Evolutionary conservation across 2,113 vertebrate genomes (phyloP).

Genomic region (Myanophis thanlyinensis): DNA sequence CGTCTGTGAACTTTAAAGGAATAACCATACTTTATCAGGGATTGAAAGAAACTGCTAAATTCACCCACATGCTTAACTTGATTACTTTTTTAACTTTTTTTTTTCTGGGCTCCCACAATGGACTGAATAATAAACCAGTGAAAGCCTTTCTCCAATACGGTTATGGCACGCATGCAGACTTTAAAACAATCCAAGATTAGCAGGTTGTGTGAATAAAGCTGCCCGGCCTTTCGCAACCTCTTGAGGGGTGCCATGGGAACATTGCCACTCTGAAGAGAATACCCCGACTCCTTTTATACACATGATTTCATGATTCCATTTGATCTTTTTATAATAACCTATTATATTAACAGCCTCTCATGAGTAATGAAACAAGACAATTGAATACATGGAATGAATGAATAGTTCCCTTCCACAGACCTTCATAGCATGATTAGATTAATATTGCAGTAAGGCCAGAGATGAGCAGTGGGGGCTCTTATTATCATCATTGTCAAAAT

Average conservation of each 20-base stretch:
- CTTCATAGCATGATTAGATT: not conserved
- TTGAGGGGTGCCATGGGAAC: not conserved
- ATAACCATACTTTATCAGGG: not conserved
- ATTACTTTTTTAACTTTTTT: not conserved
- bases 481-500: not conserved
- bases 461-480: not conserved
- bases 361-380: not conserved
- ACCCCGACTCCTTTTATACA: not conserved
- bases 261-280: not conserved
- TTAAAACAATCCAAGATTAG: not conserved
- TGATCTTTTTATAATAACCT: not conserved
- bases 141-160: not conserved
- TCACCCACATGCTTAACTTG: not conserved
- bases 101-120: not conserved
- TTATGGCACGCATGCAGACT: not conserved
- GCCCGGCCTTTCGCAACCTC: not conserved
- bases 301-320: not conserved
- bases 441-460: not conserved
- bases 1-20: not conserved
- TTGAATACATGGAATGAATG: not conserved
- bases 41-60: not conserved
- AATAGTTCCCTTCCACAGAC: not conserved
- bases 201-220: not conserved
- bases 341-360: not conserved
- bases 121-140: not conserved